phyloP scores from a whole-genome alignment of 92 coral and sea anemone species.

The Umimayanthus chanpuru region DNA sequence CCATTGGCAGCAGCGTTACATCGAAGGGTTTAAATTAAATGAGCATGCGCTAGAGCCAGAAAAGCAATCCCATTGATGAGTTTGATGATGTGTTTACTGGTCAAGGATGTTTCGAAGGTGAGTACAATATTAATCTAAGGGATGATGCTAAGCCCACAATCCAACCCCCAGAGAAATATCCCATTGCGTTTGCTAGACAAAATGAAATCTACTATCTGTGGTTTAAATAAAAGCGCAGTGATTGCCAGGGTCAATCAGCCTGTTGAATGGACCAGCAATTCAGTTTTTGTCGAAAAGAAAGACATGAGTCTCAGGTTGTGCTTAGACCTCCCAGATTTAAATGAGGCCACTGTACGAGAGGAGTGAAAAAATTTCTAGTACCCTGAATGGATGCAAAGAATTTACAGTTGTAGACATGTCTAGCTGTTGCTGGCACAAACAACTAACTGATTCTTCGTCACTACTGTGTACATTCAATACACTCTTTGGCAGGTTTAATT shows the following conservation, averaged over 20 bases:
- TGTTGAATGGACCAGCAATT: slow-evolving; percentile 16
- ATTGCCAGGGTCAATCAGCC: too few relatives aligned
- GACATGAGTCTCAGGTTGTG: not conserved
- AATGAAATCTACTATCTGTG: slow-evolving; percentile 23
- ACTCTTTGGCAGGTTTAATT: slow-evolving; percentile 51
- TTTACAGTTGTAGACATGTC: too few relatives aligned
- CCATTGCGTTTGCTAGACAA: slow-evolving; percentile 45
- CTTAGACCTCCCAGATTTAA: too few relatives aligned
- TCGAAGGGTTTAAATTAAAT: slow-evolving; percentile 3
- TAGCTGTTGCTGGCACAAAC: slow-evolving; percentile 43
- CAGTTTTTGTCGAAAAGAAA: slow-evolving; percentile 36
- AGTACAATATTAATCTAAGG: slow-evolving; percentile 17
- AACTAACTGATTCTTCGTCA: slow-evolving; percentile 45
- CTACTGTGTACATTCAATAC: not conserved
- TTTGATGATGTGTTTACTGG: too few relatives aligned
- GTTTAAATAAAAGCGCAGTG: slow-evolving; percentile 14
- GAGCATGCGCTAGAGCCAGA: slow-evolving; percentile 15
- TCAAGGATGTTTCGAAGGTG: too few relatives aligned
- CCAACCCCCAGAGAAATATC: slow-evolving; percentile 52
- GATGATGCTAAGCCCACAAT: slow-evolving; percentile 48
- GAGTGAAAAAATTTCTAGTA: too few relatives aligned
- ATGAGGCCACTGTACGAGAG: too few relatives aligned
- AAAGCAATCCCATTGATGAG: not conserved
- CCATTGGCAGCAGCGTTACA: slow-evolving; percentile 11
- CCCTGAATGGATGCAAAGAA: too few relatives aligned